Base-by-base conservation (phyloP, 2,797 vertebrate genomes). In the Petrocephalus sullivani region DNA sequence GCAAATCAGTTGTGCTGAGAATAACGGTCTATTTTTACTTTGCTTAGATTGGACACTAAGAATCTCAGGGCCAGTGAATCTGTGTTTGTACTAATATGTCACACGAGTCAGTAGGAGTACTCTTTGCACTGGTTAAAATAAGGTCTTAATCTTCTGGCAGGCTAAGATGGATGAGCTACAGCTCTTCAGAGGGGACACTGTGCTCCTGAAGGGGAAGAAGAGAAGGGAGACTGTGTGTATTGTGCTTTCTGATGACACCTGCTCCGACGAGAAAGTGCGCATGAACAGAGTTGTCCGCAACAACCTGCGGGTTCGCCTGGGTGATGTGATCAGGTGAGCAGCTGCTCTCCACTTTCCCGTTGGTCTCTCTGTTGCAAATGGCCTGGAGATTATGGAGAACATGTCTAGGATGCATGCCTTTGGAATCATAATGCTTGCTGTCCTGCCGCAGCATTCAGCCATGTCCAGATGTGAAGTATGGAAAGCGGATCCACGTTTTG, bases 281-380 rank as follows among this genome's bases (percentile, higher is more conserved):
- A 99, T 99, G 98, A 99, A 99, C 91, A 97, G 98, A 92, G 98
- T 99, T 90, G 98, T 99, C 90, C 98, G 98, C 90, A 99, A 99
- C 95, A 99, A 99, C 90, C 94, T 99, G 90, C 96, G 98, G 81
- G 98, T 99, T 82, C 97, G 98, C 87, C 96, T 99, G 86, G 98
- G 98, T 41, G 98, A 99, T 6, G 98, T 99, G 78, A 98, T 99
- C 94, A 99, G 98, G 98, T 99, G 87, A 93, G 92, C 8, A 2
- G n/a, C 81, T n/a, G 21, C 28, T 64, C 1, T 58, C 23, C n/a
- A 9, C 10, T 12, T 6, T 37, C 21, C 5, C 8, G 60, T 60
- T 41, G 2, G 84, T 28, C 14, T 6, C 41, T 46, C 10, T 83
- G 12, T 83, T 83, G 81, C 8, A 58, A 10, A 14, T 33, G 10